Evolutionary conservation across 2,888 invertebrate genomes (phyloP), one percentile per base, ranked within the genome.

Genomic region (Tinea pellionella): DNA sequence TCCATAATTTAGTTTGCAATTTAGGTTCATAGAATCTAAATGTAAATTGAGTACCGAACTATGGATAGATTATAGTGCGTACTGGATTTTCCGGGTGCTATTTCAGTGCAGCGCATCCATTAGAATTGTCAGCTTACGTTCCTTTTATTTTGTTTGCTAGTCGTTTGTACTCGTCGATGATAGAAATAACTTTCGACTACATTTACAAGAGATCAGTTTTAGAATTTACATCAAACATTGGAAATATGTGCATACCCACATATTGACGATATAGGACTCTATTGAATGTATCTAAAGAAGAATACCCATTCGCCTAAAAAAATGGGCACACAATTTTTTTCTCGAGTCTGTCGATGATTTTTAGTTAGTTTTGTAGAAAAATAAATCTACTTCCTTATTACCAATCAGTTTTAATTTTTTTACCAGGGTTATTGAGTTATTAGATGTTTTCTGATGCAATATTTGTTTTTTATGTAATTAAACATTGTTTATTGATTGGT

Each of bases 121-220:
- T 57, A 32, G 57, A 30, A 57, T 57, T 57, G 57, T 57, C 57
- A 57, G 57, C 57, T 57, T 29, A 15, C 13, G 57, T 57, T 57
- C 16, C 32, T 15, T 57, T 57, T 30, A 32, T 57, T 57, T 57
- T 32, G 57, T 57, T 57, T 57, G 32, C 13, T 29, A 7, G 53
- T 53, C 53, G 53, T 53, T 53, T 53, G 53, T 53, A 53, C 53
- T 53, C 1, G 53, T 18, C 24, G n/a, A 53, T 53, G 53, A 53
- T 24, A 53, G 53, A 53, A 53, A 53, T 53, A 24, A 24, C 53
- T 19, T 18, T 24, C n/a, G 16, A 53, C 53, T 53, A 12, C 16
- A n/a, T n/a, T 47, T 47, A n/a, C 47, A n/a, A 15, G 15, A 47
- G 16, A 47, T 47, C 15, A 24, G 18, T 24, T 53, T 53, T 24